These are phyloP conservation scores for Ailurus styani DNA, from an alignment of 2,113 vertebrate genomes.

Conservation along the genomic window DNA sequence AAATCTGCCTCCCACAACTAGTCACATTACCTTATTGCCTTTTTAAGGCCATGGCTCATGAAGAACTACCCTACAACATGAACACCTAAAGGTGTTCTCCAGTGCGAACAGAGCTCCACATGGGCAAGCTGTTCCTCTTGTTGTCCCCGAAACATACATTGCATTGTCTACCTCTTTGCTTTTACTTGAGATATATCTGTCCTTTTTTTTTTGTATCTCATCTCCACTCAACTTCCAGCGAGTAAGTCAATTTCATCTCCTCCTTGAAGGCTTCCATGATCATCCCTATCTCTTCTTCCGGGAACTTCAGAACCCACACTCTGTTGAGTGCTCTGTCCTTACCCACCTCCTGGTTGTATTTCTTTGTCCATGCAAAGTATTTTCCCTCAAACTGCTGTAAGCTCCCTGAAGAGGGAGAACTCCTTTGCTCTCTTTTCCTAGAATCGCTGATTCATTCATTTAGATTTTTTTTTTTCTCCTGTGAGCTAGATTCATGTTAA, in stretches of 20 bases:
- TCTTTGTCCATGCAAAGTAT: background rate
- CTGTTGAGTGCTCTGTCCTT: background rate
- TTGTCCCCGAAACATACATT: background rate
- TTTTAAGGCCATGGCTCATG: background rate
- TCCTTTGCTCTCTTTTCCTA: background rate
- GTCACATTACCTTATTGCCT: background rate
- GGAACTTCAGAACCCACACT: background rate
- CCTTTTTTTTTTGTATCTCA: background rate
- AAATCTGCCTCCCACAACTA: background rate
- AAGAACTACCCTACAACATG: background rate
- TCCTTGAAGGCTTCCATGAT: background rate
- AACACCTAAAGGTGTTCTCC: background rate
- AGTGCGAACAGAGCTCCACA: background rate
- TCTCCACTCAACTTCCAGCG: background rate
- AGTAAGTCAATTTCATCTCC: background rate
- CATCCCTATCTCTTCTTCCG: background rate
- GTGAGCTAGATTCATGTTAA: background rate
- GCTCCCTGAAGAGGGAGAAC: background rate
- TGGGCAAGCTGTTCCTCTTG: background rate
- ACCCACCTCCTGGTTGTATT: background rate
- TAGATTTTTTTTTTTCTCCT: background rate
- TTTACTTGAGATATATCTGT: background rate
- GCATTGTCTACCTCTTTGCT: background rate
- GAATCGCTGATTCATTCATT: background rate
- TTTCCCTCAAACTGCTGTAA: background rate